A percentile compares a stretch with the other conserved stretches of the same genome.
These are phyloP conservation scores for Nasonia longicornis DNA, from an alignment of 1,140 invertebrate species.

Conservation along the genomic window DNA sequence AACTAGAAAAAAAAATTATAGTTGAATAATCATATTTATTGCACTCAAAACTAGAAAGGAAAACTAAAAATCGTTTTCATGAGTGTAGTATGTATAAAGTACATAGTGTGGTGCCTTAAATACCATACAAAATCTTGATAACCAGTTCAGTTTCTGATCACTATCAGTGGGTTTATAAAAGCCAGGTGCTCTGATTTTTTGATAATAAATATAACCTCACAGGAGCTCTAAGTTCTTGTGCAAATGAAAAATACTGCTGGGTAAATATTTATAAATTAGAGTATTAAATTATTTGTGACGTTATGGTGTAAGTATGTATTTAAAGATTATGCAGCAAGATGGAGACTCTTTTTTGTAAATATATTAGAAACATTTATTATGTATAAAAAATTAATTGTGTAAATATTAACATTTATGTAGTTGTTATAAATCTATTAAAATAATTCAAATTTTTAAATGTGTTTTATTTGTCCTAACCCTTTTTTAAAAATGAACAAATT, in stretches of 20 bases:
- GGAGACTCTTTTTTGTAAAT: conserved; percentile 24
- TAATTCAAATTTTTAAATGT: conserved; percentile 12
- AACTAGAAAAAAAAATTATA: not conserved
- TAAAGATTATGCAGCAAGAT: conserved; percentile 8
- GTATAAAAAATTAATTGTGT: conserved; percentile 34
- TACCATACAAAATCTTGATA: conserved; percentile 21
- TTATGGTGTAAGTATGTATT: conserved; percentile 13
- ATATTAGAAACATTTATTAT: conserved; percentile 23
- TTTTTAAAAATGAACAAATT: not conserved
- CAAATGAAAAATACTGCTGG: not conserved
- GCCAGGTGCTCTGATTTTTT: conserved; percentile 11
- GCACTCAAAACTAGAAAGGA: not conserved
- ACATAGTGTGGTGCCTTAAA: conserved; percentile 47
- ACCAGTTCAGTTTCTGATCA: not conserved
- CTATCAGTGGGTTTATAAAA: not conserved
- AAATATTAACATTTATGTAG: conserved; percentile 21
- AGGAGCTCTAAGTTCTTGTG: not conserved
- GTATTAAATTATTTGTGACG: not conserved
- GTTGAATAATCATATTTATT: conserved; percentile 7
- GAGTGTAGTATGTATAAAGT: conserved; percentile 28
- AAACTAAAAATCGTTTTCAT: not conserved
- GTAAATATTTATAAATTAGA: not conserved
- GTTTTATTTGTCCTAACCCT: not conserved
- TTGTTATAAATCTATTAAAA: conserved; percentile 41
- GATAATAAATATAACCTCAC: not conserved